Conservation (phyloP, 2,797 vertebrate species). For the Hyperoplus immaculatus region DNA sequence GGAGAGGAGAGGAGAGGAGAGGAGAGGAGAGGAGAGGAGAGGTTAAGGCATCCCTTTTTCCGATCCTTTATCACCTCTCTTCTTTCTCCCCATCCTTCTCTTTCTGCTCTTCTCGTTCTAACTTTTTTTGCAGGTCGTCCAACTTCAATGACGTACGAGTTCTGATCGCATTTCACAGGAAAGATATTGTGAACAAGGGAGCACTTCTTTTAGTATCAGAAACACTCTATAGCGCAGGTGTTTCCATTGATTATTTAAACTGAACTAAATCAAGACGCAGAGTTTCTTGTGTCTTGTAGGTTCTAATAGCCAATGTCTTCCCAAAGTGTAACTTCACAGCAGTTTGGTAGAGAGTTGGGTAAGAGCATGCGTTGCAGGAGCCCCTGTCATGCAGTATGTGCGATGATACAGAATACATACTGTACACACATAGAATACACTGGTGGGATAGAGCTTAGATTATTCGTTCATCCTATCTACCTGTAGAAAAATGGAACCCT, state of each 20-base stretch:
- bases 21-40: neutral
- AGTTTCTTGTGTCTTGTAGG: neutral
- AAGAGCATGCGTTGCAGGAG: neutral
- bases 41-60: constrained; percentile 4
- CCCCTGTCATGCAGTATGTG: no score
- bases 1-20: neutral
- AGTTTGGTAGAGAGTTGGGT: neutral
- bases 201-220: constrained; percentile 23
- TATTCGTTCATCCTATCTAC: neutral
- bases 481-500: no score
- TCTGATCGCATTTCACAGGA: constrained; percentile 62
- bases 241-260: neutral
- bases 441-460: neutral
- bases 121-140: neutral
- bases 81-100: constrained; percentile 14
- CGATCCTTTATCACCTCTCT: constrained; percentile 3
- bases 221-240: neutral
- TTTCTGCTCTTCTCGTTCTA: constrained; percentile 36
- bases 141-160: constrained; percentile 29
- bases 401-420: neutral
- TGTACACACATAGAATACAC: neutral
- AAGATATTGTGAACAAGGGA: constrained; percentile 34
- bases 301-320: no score
- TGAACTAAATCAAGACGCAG: neutral
- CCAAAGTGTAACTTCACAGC: constrained; percentile 1